phyloP scores from a whole-genome alignment of 1,140 invertebrate genomes.

The Philotrypesis tridentata region DNA sequence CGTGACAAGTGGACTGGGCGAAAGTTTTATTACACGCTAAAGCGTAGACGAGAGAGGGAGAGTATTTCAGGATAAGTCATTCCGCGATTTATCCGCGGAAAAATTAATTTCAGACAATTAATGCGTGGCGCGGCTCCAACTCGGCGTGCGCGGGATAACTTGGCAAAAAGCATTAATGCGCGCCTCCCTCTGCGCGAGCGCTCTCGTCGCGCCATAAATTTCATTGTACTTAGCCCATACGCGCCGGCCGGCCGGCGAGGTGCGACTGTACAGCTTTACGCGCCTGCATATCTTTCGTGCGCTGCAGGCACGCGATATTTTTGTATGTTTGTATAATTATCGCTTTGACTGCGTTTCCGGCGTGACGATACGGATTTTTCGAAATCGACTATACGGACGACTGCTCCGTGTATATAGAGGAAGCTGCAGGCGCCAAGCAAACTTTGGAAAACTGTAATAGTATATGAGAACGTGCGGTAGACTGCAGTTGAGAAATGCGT shows the following conservation, averaged over 20 bases:
- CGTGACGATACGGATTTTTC: no score
- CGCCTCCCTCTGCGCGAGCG: no score
- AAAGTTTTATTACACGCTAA: conserved; percentile 2
- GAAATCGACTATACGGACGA: no score
- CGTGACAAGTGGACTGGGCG: conserved; percentile 25
- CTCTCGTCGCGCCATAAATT: conserved; percentile 59
- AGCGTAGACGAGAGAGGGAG: no score
- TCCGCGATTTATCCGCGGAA: conserved; percentile 56
- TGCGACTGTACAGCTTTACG: no score
- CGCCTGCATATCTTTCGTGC: no score
- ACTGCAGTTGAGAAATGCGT: background rate
- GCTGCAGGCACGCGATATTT: no score
- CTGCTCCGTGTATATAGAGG: background rate
- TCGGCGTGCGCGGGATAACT: conserved; percentile 46
- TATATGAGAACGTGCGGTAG: no score
- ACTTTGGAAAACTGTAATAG: background rate
- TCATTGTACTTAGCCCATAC: conserved; percentile 61
- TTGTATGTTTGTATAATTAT: no score
- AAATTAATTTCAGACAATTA: conserved; percentile 63
- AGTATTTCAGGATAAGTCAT: conserved; percentile 55
- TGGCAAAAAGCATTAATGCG: conserved; percentile 58
- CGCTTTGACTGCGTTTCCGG: no score
- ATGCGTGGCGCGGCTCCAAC: conserved; percentile 59
- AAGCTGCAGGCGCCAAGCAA: no score
- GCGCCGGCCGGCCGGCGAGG: no score